Percentiles rank a stretch among this genome's conserved stretches.
Evolutionary conservation across 2,113 vertebrate species (phyloP).

Genomic region (Lichenostomus cassidix): DNA sequence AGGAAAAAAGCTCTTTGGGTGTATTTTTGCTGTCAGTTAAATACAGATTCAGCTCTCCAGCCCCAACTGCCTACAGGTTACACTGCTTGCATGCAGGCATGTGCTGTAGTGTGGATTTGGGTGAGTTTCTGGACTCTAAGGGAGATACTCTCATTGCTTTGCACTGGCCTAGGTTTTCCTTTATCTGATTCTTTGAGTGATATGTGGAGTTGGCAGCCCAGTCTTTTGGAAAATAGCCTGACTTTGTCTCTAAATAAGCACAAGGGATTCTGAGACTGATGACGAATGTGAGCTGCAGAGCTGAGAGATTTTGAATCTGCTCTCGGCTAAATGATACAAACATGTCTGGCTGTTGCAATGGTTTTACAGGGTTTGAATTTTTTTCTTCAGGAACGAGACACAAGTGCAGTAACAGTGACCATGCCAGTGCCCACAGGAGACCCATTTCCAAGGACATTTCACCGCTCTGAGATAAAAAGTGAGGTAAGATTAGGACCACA

Average conservation of each 20-base stretch:
- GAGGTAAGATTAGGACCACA: conserved; percentile 72
- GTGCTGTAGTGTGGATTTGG: not conserved
- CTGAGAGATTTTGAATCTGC: not conserved
- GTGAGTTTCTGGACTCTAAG: not conserved
- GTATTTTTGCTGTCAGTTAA: not conserved
- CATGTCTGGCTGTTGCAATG: not conserved
- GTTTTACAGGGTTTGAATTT: not conserved
- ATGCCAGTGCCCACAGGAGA: conserved; percentile 80
- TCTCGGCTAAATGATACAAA: not conserved
- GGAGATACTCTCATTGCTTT: not conserved
- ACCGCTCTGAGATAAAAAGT: conserved; percentile 79
- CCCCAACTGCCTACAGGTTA: not conserved
- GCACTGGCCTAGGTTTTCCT: not conserved
- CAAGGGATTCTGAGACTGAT: not conserved
- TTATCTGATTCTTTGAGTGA: not conserved
- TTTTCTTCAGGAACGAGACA: conserved; percentile 87
- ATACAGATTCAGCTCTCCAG: not conserved
- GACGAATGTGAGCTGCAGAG: not conserved
- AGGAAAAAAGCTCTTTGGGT: not conserved
- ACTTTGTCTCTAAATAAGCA: not conserved
- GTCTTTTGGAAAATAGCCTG: not conserved
- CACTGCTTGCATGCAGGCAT: not conserved
- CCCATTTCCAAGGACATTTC: conserved; percentile 89
- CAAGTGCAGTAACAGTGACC: conserved; percentile 79
- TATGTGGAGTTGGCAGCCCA: not conserved